Conservation (phyloP, 2,113 vertebrate genomes). For the Sceloporus undulatus region DNA sequence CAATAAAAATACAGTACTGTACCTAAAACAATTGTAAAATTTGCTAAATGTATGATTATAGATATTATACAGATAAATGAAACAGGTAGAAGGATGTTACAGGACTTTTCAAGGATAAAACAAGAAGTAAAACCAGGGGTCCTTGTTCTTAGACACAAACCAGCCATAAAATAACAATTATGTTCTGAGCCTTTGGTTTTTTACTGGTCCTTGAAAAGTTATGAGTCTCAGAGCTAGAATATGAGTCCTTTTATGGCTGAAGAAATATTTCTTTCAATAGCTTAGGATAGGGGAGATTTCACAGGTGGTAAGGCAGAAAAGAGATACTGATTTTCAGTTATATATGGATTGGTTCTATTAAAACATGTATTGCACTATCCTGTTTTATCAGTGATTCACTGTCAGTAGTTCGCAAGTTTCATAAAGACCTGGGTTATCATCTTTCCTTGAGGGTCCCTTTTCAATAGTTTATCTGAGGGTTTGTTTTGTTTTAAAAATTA, state of each 20-base stretch:
- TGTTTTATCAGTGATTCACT: neutral
- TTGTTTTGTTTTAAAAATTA: neutral
- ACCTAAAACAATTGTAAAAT: neutral
- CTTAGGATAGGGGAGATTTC: neutral
- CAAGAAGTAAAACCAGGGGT: neutral
- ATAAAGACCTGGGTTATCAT: neutral
- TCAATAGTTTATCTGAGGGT: neutral
- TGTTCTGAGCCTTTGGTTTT: neutral
- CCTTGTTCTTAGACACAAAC: neutral
- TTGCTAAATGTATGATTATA: neutral
- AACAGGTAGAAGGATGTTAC: neutral
- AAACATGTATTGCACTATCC: neutral
- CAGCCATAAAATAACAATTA: slow-evolving; percentile 9
- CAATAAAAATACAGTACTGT: neutral
- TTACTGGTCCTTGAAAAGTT: slow-evolving; percentile 17
- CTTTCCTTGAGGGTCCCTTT: neutral
- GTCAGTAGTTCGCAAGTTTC: neutral
- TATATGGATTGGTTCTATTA: neutral
- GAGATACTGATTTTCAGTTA: slow-evolving; percentile 10
- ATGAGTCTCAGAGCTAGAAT: neutral
- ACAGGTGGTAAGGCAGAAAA: neutral
- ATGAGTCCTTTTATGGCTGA: neutral
- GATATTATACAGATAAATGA: neutral
- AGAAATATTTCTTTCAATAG: slow-evolving; percentile 12
- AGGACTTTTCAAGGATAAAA: slow-evolving; percentile 10